These are phyloP conservation scores for Fopius arisanus DNA, from an alignment of 1,140 invertebrate species.

Conservation along the genomic window DNA sequence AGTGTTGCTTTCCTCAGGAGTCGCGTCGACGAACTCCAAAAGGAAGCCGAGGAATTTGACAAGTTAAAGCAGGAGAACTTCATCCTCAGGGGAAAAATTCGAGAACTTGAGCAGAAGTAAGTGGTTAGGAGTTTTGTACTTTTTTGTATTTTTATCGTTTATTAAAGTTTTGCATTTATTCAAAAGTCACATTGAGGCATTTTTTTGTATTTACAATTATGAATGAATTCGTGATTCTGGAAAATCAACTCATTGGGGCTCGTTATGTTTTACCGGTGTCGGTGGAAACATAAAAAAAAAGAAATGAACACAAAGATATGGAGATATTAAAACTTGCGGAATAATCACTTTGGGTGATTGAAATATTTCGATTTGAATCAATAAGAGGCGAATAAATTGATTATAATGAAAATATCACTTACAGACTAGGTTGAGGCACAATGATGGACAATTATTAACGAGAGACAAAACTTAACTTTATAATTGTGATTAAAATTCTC, in stretches of 20 bases:
- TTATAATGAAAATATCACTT: neutral
- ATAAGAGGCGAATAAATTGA: neutral
- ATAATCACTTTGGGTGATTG: neutral
- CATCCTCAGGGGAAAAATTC: slow-evolving; percentile 48
- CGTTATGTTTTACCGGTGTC: too few species aligned
- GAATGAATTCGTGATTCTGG: neutral
- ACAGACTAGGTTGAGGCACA: neutral
- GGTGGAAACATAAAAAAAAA: too few species aligned
- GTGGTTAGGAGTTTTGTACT: neutral
- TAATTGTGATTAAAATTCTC: neutral
- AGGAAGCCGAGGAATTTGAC: slow-evolving; percentile 43
- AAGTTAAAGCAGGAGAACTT: slow-evolving; percentile 52
- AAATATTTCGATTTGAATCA: neutral
- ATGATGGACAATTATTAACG: neutral
- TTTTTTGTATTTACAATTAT: neutral
- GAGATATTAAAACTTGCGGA: too few species aligned
- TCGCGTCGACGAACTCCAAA: slow-evolving; percentile 48
- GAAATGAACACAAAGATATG: too few species aligned
- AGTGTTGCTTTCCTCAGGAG: slow-evolving; percentile 46
- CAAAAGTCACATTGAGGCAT: neutral
- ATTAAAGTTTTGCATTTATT: neutral
- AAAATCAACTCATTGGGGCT: too few species aligned
- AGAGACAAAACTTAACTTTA: neutral
- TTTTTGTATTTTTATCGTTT: neutral
- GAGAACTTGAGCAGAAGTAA: slow-evolving; percentile 41